Evolutionary conservation across 2,113 vertebrate species (phyloP).

Genomic region (Gallinago jamesoni): DNA sequence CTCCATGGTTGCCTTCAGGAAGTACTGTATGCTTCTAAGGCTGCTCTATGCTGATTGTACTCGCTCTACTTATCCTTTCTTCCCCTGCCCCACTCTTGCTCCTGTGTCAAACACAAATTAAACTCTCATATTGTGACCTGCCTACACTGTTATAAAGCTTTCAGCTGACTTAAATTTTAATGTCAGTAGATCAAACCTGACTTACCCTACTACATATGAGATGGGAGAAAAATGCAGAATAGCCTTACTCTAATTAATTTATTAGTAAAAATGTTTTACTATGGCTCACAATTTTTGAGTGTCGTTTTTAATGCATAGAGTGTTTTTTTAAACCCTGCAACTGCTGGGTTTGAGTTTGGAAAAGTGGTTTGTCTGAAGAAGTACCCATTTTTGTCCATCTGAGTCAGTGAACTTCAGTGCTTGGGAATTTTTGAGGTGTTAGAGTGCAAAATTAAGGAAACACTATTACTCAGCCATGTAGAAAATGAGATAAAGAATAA

Average conservation of each 20-base stretch:
- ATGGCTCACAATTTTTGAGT: background rate
- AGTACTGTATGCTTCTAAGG: background rate
- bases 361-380: background rate
- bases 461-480: background rate
- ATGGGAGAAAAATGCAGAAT: background rate
- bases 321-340: background rate
- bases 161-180: background rate
- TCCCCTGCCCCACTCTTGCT: background rate
- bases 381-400: background rate
- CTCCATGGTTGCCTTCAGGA: background rate
- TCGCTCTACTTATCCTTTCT: background rate
- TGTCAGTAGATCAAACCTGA: background rate
- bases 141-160: background rate
- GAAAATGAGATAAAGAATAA: background rate
- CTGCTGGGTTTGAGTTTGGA: background rate
- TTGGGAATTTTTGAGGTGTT: background rate
- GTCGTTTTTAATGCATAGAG: background rate
- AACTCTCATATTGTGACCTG: accelerated
- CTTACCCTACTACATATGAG: background rate
- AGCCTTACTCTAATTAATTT: background rate
- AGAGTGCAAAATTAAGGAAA: background rate
- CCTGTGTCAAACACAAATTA: background rate
- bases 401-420: background rate
- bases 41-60: background rate
- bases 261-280: background rate